Conservation (phyloP, 2,113 vertebrate species). For the Eudyptes chrysolophus region DNA sequence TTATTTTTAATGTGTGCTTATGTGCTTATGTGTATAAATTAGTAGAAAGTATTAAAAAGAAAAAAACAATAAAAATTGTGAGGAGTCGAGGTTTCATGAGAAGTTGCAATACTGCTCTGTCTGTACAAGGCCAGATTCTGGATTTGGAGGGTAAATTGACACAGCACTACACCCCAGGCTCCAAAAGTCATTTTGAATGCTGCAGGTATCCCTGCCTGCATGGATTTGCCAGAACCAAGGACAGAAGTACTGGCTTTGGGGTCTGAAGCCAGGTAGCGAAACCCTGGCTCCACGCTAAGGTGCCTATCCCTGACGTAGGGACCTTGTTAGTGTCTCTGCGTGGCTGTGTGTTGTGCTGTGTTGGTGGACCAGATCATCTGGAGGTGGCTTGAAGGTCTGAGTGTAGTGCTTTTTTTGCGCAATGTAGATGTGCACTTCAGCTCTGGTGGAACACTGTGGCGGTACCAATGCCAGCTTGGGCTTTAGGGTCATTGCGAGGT, state of each 20-base stretch:
- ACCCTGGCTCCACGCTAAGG: background rate
- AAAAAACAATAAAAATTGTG: background rate
- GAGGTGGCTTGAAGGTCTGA: background rate
- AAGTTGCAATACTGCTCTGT: background rate
- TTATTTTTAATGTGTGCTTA: background rate
- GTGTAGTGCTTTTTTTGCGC: rapidly evolving
- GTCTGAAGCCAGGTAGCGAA: rapidly evolving
- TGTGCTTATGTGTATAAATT: background rate
- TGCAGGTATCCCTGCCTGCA: background rate
- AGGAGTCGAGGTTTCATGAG: background rate
- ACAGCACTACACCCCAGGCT: background rate
- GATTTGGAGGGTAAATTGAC: background rate
- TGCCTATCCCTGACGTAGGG: rapidly evolving
- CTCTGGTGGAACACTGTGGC: background rate
- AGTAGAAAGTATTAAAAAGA: background rate
- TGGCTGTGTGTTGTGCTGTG: background rate
- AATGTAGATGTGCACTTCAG: background rate
- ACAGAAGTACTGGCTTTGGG: background rate
- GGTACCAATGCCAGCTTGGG: background rate
- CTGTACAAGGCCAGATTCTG: background rate
- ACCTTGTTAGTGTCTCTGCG: background rate
- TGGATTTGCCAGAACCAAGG: background rate
- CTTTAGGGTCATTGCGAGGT: background rate
- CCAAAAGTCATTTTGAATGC: background rate
- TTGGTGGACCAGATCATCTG: background rate